phyloP scores from a whole-genome alignment of 2,888 invertebrate species.

The Pristionchus maxplancki region DNA sequence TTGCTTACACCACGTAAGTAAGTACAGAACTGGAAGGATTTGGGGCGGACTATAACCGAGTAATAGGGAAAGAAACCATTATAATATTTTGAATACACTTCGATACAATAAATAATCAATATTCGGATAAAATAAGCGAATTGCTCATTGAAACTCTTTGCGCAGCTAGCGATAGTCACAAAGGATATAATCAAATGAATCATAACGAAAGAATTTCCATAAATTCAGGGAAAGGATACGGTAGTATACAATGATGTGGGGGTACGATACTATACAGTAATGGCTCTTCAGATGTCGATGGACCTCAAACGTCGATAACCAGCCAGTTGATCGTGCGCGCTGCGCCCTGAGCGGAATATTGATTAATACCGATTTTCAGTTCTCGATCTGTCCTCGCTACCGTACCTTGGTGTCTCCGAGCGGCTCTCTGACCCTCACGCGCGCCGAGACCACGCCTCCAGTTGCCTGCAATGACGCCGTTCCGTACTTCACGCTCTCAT shows the following conservation, averaged over 20 bases:
- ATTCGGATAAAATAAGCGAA: not conserved
- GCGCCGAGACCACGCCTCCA: slow-evolving; percentile 62
- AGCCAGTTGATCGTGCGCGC: slow-evolving; percentile 36
- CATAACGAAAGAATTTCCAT: not conserved
- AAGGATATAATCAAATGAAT: too few species aligned
- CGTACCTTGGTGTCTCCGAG: slow-evolving; percentile 64
- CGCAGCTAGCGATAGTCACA: not conserved
- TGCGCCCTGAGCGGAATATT: not conserved
- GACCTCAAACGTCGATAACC: slow-evolving; percentile 31
- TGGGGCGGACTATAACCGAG: not conserved
- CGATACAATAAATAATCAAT: not conserved
- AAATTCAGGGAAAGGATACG: not conserved
- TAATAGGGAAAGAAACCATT: slow-evolving; percentile 4
- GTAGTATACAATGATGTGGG: not conserved
- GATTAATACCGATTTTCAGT: not conserved
- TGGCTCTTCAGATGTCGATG: not conserved
- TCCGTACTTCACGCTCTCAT: not conserved
- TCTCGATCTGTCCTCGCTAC: not conserved
- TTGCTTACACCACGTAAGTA: slow-evolving; percentile 31
- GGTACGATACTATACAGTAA: slow-evolving; percentile 1
- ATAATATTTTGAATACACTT: not conserved
- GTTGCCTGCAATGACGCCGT: slow-evolving; percentile 59
- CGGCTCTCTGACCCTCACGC: slow-evolving; percentile 67
- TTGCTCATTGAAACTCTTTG: not conserved
- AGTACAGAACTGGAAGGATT: not conserved